Conservation (phyloP, 2,113 vertebrate genomes). For the Chaetura pelagica region DNA sequence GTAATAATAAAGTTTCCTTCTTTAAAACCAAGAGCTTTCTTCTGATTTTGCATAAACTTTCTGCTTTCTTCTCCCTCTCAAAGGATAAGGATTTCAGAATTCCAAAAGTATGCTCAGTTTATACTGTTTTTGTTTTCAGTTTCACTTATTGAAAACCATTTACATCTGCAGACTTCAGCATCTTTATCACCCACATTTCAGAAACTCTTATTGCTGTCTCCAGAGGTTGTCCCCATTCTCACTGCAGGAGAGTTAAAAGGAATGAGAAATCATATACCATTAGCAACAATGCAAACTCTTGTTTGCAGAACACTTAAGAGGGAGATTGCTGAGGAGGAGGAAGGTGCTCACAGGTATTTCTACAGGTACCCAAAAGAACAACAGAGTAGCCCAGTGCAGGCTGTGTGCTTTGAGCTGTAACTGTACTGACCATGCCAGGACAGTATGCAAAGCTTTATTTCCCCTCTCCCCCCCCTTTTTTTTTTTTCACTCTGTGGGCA, state of each 20-base stretch:
- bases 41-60: constrained; percentile 6
- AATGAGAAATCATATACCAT: constrained; percentile 10
- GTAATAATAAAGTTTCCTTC: not conserved
- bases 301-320: not conserved
- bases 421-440: fast-evolving
- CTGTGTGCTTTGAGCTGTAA: not conserved
- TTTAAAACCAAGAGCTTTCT: not conserved
- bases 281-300: not conserved
- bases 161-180: constrained; percentile 30
- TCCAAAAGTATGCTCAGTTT: not conserved
- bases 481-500: not conserved
- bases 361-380: not conserved
- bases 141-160: not conserved
- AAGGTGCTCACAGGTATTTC: not conserved
- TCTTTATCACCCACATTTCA: constrained; percentile 46
- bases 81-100: constrained; percentile 14
- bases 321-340: not conserved
- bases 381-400: not conserved
- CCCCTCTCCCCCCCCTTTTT: too few species aligned
- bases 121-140: not conserved
- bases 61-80: constrained; percentile 1
- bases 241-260: not conserved
- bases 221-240: constrained; percentile 40
- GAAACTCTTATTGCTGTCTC: constrained; percentile 29
- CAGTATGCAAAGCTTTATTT: not conserved